These are phyloP conservation scores for Lasiommata megera DNA, from an alignment of 2,888 invertebrate genomes.

Conservation along the genomic window DNA sequence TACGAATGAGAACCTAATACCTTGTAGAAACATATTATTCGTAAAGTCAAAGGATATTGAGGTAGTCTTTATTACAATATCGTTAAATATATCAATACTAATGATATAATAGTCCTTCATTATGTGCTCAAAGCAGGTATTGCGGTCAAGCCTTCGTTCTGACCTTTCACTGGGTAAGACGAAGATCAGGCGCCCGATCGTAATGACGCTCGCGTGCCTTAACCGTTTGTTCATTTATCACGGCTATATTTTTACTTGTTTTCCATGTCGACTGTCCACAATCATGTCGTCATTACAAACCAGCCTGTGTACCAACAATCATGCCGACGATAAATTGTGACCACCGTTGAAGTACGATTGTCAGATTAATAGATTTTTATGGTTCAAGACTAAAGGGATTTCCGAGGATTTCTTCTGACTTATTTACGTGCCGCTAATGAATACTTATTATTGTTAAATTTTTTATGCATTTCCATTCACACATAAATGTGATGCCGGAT, in stretches of 20 bases:
- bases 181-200: slow-evolving; percentile 42
- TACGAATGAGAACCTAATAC: no score
- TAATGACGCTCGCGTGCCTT: slow-evolving; percentile 69
- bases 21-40: no score
- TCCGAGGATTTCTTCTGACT: slow-evolving; percentile 35
- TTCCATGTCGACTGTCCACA: slow-evolving; percentile 72
- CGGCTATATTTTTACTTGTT: slow-evolving; percentile 73
- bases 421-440: slow-evolving; percentile 37
- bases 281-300: slow-evolving; percentile 77
- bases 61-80: background rate
- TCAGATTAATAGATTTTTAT: slow-evolving; percentile 49
- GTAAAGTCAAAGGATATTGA: background rate
- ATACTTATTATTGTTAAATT: slow-evolving; percentile 37
- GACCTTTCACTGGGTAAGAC: slow-evolving; percentile 37
- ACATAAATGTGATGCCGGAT: slow-evolving; percentile 31
- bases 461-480: slow-evolving; percentile 35
- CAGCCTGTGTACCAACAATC: slow-evolving; percentile 60
- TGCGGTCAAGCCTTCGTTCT: slow-evolving; percentile 26
- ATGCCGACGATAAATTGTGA: slow-evolving; percentile 73
- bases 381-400: slow-evolving; percentile 48
- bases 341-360: slow-evolving; percentile 68
- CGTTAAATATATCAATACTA: slow-evolving; percentile 1
- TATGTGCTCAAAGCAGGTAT: slow-evolving; percentile 15
- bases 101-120: background rate
- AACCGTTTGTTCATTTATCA: slow-evolving; percentile 64